These are phyloP conservation scores for Scaptomyza parva DNA, from an alignment of 2,888 invertebrate genomes.

Conservation along the genomic window DNA sequence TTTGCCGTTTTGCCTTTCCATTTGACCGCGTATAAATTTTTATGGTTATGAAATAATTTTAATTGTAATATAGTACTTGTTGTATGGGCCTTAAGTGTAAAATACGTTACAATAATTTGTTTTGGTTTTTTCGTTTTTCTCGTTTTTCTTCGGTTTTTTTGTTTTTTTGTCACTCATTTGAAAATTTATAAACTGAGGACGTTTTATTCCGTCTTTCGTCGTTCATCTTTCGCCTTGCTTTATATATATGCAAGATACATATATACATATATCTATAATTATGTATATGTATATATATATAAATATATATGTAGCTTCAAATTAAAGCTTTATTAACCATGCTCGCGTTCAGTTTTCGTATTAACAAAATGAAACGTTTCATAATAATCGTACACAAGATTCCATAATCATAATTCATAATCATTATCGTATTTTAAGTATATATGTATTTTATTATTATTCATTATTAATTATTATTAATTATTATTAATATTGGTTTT, in stretches of 20 bases:
- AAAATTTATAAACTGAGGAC: slow-evolving; percentile 83
- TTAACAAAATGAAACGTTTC: slow-evolving; percentile 82
- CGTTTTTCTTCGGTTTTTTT: slow-evolving; percentile 18
- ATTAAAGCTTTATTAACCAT: slow-evolving; percentile 84
- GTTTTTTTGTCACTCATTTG: slow-evolving; percentile 76
- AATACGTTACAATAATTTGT: slow-evolving; percentile 45
- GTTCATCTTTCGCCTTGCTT: slow-evolving; percentile 25
- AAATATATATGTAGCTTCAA: slow-evolving; percentile 82
- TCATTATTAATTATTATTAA: slow-evolving; percentile 23
- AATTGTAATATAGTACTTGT: slow-evolving; percentile 52
- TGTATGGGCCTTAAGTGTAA: slow-evolving; percentile 68
- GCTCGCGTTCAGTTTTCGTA: slow-evolving; percentile 83
- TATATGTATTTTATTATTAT: slow-evolving; percentile 9
- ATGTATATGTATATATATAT: slow-evolving; percentile 49
- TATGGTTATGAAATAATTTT: slow-evolving; percentile 59
- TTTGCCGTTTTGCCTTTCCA: slow-evolving; percentile 35
- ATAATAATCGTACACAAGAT: slow-evolving; percentile 70
- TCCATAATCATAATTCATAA: no score
- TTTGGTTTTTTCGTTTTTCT: slow-evolving; percentile 4
- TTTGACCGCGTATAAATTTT: slow-evolving; percentile 47
- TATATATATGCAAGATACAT: slow-evolving; percentile 21
- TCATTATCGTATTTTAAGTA: slow-evolving; percentile 50
- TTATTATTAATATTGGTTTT: no score
- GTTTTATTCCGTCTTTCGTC: no score
- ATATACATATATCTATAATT: slow-evolving; percentile 21